Conservation (phyloP, 2,113 vertebrate species). For the Rhabdomys dilectus region DNA sequence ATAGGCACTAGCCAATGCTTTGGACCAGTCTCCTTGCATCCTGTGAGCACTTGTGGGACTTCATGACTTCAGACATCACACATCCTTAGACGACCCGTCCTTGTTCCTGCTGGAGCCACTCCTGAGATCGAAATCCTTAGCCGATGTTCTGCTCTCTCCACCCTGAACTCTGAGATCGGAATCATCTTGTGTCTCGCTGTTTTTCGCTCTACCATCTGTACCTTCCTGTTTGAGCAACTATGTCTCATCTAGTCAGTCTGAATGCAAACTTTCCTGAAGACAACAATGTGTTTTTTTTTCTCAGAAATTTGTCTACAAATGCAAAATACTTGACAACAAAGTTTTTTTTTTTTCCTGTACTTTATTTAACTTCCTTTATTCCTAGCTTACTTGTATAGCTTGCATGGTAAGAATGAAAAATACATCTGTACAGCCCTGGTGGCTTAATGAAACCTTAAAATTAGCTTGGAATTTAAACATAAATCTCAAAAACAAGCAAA, state of each 20-base stretch:
- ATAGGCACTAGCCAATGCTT: no score
- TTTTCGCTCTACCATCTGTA: not conserved
- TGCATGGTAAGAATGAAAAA: slow-evolving; percentile 33
- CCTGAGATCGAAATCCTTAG: not conserved
- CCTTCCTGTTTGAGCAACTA: slow-evolving; percentile 12
- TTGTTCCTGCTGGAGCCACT: not conserved
- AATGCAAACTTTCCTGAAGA: slow-evolving; percentile 34
- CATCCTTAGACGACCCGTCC: not conserved
- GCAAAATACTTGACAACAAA: slow-evolving; percentile 7
- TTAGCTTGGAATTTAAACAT: slow-evolving; percentile 8
- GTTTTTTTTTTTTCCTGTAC: not conserved
- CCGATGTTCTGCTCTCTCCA: not conserved
- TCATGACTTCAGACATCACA: not conserved
- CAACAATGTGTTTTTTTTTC: not conserved
- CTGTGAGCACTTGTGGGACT: not conserved
- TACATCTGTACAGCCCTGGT: not conserved
- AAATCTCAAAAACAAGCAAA: not conserved
- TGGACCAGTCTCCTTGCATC: not conserved
- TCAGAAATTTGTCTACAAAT: slow-evolving; percentile 16
- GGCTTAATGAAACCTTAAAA: slow-evolving; percentile 42
- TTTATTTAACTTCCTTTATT: not conserved
- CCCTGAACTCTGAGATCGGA: not conserved
- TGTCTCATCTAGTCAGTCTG: not conserved
- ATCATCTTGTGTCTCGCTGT: not conserved
- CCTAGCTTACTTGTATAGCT: not conserved